A percentile compares a stretch with the other conserved stretches of the same genome.
phyloP scores from a whole-genome alignment of 35 echinoderm and acorn worm species.

The Hemicentrotus pulcherrimus region DNA sequence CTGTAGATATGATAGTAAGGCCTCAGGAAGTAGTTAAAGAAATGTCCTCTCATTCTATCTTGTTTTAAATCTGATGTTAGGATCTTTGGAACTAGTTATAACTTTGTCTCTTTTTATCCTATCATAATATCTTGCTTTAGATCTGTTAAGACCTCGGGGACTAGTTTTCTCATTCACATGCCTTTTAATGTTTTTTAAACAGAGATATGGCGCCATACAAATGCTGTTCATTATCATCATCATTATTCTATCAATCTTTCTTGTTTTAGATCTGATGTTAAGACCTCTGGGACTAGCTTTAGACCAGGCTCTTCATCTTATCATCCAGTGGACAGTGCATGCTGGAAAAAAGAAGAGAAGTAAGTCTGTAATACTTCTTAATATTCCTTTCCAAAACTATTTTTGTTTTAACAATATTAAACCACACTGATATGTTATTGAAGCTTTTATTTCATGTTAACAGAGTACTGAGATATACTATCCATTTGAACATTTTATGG shows the following conservation, averaged over 20 bases:
- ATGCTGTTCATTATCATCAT: not conserved
- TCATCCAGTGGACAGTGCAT: conserved; percentile 86
- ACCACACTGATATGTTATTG: not conserved
- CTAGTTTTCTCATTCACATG: too few relatives aligned
- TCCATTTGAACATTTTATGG: too few relatives aligned
- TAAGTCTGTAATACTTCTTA: conserved; percentile 41
- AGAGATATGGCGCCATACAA: too few relatives aligned
- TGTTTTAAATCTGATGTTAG: not conserved
- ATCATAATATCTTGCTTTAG: not conserved
- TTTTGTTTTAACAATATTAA: not conserved
- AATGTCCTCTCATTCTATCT: not conserved
- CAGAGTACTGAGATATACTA: too few relatives aligned
- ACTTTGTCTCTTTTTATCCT: not conserved
- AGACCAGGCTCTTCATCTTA: conserved; percentile 54
- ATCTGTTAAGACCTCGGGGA: too few relatives aligned
- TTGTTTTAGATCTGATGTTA: conserved; percentile 22
- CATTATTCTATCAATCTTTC: not conserved
- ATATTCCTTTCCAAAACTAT: not conserved
- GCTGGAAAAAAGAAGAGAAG: conserved; percentile 97
- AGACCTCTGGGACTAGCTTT: conserved; percentile 50
- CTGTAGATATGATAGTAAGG: not conserved
- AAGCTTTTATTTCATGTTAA: not conserved
- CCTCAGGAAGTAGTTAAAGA: too few relatives aligned
- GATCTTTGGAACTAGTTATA: not conserved
- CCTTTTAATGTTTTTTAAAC: too few relatives aligned